Evolutionary conservation across 1,140 invertebrate species (phyloP).

Genomic region (Aphelinus atriplicis): DNA sequence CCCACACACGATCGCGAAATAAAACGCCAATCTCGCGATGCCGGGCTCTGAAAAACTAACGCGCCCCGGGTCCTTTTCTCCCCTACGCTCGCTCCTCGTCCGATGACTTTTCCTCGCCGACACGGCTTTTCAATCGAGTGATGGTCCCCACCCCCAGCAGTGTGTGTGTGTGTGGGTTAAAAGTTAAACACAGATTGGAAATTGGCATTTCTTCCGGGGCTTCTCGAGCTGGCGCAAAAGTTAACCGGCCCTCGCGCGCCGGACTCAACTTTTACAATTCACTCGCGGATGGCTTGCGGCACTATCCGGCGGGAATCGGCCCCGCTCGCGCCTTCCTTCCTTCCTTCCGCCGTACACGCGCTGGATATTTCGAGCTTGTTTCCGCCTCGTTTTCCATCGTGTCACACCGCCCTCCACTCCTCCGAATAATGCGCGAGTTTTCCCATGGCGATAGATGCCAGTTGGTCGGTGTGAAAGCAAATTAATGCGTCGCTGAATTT

Average conservation of each 20-base stretch:
- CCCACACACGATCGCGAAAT: constrained; percentile 24
- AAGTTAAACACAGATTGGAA: constrained; percentile 54
- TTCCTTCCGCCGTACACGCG: neutral
- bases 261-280: constrained; percentile 46
- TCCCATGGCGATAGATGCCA: too few species aligned
- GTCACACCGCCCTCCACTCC: too few species aligned
- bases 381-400: too few species aligned
- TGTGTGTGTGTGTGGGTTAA: constrained; percentile 41
- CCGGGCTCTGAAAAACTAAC: constrained; percentile 11
- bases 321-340: neutral
- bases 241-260: constrained; percentile 23
- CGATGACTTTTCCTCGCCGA: neutral
- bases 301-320: constrained; percentile 3
- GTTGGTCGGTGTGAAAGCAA: too few species aligned
- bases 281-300: constrained; percentile 35
- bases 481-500: too few species aligned
- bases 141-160: neutral
- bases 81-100: neutral
- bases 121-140: constrained; percentile 21
- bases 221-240: neutral
- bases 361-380: neutral
- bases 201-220: constrained; percentile 48
- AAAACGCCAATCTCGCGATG: constrained; percentile 17
- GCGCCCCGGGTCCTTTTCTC: constrained; percentile 1
- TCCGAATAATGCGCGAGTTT: too few species aligned